phyloP scores from a whole-genome alignment of 2,888 invertebrate species.

The Parelbella ahira region DNA sequence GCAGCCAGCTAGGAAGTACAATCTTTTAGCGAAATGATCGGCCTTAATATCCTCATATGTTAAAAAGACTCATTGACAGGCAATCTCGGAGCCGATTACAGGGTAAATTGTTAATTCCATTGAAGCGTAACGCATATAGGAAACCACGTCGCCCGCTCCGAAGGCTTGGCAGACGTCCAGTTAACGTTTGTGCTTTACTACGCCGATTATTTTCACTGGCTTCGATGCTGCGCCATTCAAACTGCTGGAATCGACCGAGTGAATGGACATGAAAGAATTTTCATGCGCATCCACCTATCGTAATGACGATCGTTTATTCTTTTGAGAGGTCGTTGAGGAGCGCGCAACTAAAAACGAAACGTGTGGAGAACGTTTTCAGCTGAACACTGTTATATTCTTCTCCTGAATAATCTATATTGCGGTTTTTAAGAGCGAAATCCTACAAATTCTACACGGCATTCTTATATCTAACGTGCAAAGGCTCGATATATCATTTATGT shows the following conservation, averaged over 20 bases:
- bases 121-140: conserved; percentile 62
- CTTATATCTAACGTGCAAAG: no score
- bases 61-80: conserved; percentile 42
- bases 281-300: conserved; percentile 51
- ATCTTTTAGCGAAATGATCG: no score
- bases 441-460: no score
- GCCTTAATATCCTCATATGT: no score
- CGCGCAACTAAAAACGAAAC: conserved; percentile 4
- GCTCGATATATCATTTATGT: no score
- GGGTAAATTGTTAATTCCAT: conserved; percentile 69
- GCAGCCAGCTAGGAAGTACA: no score
- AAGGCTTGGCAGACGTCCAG: conserved; percentile 67
- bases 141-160: conserved; percentile 45
- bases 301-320: conserved; percentile 56
- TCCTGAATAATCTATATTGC: no score
- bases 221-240: conserved; percentile 59
- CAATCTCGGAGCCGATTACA: conserved; percentile 41
- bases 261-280: conserved; percentile 61
- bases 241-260: conserved; percentile 47
- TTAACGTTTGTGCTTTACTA: conserved; percentile 66
- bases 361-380: no score
- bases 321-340: conserved; percentile 19
- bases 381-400: no score
- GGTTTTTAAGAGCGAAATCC: no score
- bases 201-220: conserved; percentile 66